Evolutionary conservation across 2,113 vertebrate genomes (phyloP).

Genomic region (Pithys albifrons): DNA sequence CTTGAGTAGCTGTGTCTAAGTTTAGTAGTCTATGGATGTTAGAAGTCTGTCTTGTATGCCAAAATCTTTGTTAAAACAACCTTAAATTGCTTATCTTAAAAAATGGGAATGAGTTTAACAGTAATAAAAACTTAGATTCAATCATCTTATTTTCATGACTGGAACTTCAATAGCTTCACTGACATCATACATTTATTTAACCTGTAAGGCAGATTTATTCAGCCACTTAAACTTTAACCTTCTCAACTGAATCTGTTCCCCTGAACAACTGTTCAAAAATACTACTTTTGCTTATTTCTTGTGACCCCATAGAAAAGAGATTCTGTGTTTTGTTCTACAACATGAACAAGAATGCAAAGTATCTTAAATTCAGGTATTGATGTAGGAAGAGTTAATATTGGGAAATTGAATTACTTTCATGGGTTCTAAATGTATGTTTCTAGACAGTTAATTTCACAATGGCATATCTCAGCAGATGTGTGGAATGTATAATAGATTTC

Average conservation of each 20-base stretch:
- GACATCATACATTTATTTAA: slow-evolving; percentile 28
- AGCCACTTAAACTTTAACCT: not conserved
- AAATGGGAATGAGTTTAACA: not conserved
- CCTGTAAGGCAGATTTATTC: slow-evolving; percentile 30
- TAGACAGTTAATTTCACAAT: slow-evolving; percentile 67
- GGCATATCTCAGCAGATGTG: slow-evolving; percentile 47
- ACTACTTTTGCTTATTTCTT: not conserved
- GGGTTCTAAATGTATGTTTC: slow-evolving; percentile 18
- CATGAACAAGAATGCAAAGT: not conserved
- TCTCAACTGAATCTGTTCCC: not conserved
- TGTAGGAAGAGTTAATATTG: slow-evolving; percentile 24
- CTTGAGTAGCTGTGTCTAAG: not conserved
- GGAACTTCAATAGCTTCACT: slow-evolving; percentile 8
- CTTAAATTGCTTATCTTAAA: not conserved
- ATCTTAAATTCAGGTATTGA: slow-evolving; percentile 28
- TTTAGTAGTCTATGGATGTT: not conserved
- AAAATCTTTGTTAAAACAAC: not conserved
- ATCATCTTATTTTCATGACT: slow-evolving; percentile 11
- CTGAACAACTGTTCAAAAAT: not conserved
- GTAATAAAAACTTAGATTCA: slow-evolving; percentile 18
- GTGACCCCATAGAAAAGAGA: not conserved
- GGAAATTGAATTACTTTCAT: slow-evolving; percentile 43
- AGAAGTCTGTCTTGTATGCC: not conserved
- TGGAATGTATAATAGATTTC: slow-evolving; percentile 32
- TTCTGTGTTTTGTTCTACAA: not conserved